Base-by-base conservation (phyloP, 64 coral and sea anemone species). In the Catalaphyllia jardinei region DNA sequence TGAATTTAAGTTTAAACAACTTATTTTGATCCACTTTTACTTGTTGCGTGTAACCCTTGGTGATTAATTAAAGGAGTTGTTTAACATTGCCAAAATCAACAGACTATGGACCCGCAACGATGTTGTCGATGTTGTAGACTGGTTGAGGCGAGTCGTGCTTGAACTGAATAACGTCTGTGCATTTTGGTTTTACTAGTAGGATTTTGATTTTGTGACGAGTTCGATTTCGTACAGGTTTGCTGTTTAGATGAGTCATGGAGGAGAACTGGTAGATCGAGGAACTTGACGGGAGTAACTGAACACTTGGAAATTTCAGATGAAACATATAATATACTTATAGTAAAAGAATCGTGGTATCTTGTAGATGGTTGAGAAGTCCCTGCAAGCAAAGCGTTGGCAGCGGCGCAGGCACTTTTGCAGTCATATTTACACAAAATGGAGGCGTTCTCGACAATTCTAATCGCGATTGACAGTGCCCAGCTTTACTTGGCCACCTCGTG, bases 391-490 rank as follows among this genome's bases (percentile, higher is more conserved):
- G 39, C 39, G 39, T 46, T 4, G 2, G 5, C 39, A 46, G 6
- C 0, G 39, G 39, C 39, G 39, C 2, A 46, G 39, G 39, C 39
- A 46, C 39, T 46, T 46, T 46, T 46, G 4, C 39, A 8, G 3
- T 46, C 39, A 4, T 6, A 46, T 4, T 46, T 46, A 46, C 4
- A 5, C 33, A 35, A 35, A n/a, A n/a, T n/a, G 35, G 4, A 38
- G 4, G 35, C 35, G 35, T 38, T 38, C 35, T 38, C 30, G 30
- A 84, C 79, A 82, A 38, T 38, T 87, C 74, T 77, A 24, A 25
- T 78, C 16, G 74, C 87, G 13, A 88, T 88, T 57, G 39, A 79
- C 19, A 79, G 57, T 60, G 75, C 73, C 11, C 74, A 89, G 75
- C 74, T 89, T 28, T 89, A 89, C 31, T 89, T 79, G 60, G 22